Conservation (phyloP, 2,888 invertebrate species). For the Rhodophaea formosa region DNA sequence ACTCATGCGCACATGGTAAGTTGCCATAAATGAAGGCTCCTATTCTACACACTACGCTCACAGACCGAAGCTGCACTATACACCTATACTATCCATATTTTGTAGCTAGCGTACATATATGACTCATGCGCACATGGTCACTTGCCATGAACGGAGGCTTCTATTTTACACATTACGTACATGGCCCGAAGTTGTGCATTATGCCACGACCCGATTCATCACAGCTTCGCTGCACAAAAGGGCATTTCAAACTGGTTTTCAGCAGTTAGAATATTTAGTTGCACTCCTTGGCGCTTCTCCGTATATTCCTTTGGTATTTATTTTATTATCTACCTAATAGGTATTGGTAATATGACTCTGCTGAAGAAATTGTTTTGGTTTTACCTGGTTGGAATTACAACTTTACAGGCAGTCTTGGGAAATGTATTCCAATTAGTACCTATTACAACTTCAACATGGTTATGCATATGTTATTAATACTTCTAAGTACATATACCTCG, state of each 20-base stretch:
- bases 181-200: slow-evolving; percentile 7
- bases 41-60: no score
- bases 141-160: slow-evolving; percentile 10
- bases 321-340: background rate
- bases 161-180: slow-evolving; percentile 3
- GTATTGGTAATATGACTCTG: no score
- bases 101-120: slow-evolving; percentile 25
- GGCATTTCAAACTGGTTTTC: slow-evolving; percentile 1
- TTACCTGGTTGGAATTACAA: no score
- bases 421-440: no score
- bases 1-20: no score
- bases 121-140: slow-evolving; percentile 47
- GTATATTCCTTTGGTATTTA: background rate
- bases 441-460: no score
- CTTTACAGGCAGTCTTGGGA: no score
- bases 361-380: no score
- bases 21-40: no score
- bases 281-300: background rate
- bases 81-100: background rate
- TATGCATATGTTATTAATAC: no score
- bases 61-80: background rate
- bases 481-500: no score
- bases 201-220: slow-evolving; percentile 1
- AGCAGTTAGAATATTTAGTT: background rate
- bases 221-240: slow-evolving; percentile 5